These are phyloP conservation scores for Calidris pygmaea DNA, from an alignment of 2,113 vertebrate genomes.

Conservation along the genomic window DNA sequence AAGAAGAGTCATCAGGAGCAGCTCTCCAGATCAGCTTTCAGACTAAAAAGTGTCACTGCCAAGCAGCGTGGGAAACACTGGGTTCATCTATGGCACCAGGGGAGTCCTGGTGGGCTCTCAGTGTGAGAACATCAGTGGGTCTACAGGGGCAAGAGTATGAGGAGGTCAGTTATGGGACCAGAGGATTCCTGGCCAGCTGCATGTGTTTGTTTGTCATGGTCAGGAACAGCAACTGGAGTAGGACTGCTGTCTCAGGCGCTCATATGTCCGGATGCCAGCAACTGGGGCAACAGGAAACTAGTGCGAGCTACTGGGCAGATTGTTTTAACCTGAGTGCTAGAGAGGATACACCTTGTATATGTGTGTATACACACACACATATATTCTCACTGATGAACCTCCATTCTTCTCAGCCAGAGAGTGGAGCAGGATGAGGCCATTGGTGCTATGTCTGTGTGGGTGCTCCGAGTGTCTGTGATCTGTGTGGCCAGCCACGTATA, in stretches of 20 bases:
- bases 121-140: background rate
- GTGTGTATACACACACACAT: background rate
- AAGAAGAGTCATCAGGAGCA: no score
- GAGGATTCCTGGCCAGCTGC: background rate
- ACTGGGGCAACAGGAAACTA: no score
- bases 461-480: background rate
- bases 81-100: background rate
- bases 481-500: background rate
- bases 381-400: background rate
- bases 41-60: background rate
- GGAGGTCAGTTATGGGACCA: background rate
- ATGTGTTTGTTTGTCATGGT: background rate
- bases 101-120: background rate
- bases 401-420: background rate
- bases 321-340: background rate
- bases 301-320: background rate
- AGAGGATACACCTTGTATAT: no score
- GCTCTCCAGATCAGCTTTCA: background rate
- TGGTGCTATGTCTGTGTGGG: background rate
- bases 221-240: background rate
- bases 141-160: background rate
- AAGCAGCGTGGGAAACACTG: no score
- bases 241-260: background rate
- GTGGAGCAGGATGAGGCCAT: background rate
- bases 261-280: background rate